These are phyloP conservation scores for Siderastrea siderea DNA, from an alignment of 92 coral and sea anemone genomes.

Conservation along the genomic window DNA sequence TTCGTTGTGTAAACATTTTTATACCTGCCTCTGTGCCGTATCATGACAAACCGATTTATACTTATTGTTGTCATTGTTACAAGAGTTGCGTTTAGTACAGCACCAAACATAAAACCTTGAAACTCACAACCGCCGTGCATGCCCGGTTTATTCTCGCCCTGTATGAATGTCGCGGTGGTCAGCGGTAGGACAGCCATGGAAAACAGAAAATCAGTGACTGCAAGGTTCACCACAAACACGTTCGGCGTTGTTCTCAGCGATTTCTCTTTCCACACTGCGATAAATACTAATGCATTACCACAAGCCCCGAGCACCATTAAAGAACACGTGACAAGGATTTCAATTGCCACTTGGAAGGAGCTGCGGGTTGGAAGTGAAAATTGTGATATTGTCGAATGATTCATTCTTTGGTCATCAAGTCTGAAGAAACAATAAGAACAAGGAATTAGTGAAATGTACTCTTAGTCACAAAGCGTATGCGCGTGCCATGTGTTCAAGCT, in stretches of 20 bases:
- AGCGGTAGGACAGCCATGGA: conserved; percentile 16
- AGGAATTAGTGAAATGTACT: background rate
- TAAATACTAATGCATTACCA: conserved; percentile 15
- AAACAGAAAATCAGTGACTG: conserved; percentile 30
- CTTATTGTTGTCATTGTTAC: conserved; percentile 42
- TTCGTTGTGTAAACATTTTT: conserved; percentile 18
- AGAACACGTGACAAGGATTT: conserved; percentile 9
- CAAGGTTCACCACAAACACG: conserved; percentile 39
- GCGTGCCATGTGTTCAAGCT: too few species aligned
- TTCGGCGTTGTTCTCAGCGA: conserved; percentile 30
- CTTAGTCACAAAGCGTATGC: too few species aligned
- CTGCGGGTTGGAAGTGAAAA: conserved; percentile 14
- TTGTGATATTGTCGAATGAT: conserved; percentile 3
- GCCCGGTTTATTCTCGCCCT: conserved; percentile 22
- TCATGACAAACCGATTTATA: conserved; percentile 33
- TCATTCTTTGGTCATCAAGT: background rate
- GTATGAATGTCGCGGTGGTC: conserved; percentile 9
- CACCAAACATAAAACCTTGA: conserved; percentile 12
- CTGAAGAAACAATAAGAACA: background rate
- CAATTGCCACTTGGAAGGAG: background rate
- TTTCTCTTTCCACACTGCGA: conserved; percentile 45
- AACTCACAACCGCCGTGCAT: conserved; percentile 16
- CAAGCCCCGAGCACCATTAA: conserved; percentile 14
- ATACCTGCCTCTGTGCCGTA: conserved; percentile 10
- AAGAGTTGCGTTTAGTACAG: conserved; percentile 26